A percentile compares a stretch with the other conserved stretches of the same genome.
Conservation (phyloP, 2,797 vertebrate genomes). For the Dicrostonyx torquatus region DNA sequence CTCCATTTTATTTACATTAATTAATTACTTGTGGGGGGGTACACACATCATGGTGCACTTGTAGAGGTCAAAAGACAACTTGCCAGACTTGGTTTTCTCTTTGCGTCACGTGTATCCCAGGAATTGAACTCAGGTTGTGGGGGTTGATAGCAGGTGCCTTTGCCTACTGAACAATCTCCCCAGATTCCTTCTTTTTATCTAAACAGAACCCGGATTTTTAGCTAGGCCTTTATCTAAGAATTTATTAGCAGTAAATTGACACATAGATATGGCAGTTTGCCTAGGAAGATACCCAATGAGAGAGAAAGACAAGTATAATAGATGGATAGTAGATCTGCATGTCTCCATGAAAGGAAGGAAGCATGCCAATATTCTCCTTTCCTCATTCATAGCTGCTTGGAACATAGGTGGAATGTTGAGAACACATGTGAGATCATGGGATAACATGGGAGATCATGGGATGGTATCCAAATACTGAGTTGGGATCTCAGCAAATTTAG, state of each 20-base stretch:
- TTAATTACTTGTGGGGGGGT: too few relatives aligned
- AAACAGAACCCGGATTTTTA: constrained; percentile 6
- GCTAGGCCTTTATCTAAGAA: not conserved
- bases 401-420: not conserved
- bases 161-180: not conserved
- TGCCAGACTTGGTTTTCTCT: not conserved
- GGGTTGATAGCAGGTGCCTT: not conserved
- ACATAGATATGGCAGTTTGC: not conserved
- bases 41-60: too few relatives aligned
- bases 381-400: not conserved
- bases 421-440: not conserved
- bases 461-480: not conserved
- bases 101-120: too few relatives aligned
- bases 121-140: not conserved
- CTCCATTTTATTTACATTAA: not conserved
- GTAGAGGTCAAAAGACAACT: not conserved
- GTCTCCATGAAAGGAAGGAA: not conserved
- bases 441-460: not conserved
- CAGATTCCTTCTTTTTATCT: not conserved
- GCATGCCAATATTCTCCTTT: not conserved
- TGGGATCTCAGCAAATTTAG: not conserved
- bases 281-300: not conserved
- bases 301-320: not conserved
- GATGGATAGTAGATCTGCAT: not conserved
- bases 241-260: not conserved